These are phyloP conservation scores for Drosophila falleni DNA, from an alignment of 2,888 invertebrate genomes.

Conservation along the genomic window DNA sequence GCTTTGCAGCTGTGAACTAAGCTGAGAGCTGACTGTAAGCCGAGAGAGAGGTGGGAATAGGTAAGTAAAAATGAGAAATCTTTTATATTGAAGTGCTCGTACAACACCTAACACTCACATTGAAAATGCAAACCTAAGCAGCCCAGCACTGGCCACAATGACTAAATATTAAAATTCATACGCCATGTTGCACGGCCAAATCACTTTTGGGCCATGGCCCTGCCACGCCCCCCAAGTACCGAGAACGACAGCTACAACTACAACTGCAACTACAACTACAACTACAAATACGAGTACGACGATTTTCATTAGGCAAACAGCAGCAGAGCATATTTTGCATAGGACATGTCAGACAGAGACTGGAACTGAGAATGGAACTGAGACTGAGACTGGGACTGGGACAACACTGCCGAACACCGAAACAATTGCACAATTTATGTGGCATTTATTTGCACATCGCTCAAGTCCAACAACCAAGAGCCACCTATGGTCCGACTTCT, in stretches of 20 bases:
- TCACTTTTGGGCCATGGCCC: constrained; percentile 52
- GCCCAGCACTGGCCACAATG: constrained; percentile 42
- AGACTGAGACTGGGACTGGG: too few species aligned
- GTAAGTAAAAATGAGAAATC: constrained; percentile 49
- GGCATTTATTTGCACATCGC: constrained; percentile 73
- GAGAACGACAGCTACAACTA: constrained; percentile 31
- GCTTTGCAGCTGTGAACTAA: constrained; percentile 16
- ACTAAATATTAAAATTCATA: constrained; percentile 81
- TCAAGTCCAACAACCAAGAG: constrained; percentile 36
- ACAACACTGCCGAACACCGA: constrained; percentile 26
- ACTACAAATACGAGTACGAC: constrained; percentile 34
- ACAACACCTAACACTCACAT: constrained; percentile 18
- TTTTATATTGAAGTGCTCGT: constrained; percentile 38
- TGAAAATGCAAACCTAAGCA: constrained; percentile 60
- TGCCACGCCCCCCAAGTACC: constrained; percentile 14
- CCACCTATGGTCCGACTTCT: constrained; percentile 9
- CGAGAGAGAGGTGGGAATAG: constrained; percentile 12
- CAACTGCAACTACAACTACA: constrained; percentile 36
- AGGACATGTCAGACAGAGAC: constrained; percentile 23
- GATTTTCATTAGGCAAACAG: constrained; percentile 75
- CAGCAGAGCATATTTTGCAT: constrained; percentile 68
- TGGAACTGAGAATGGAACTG: too few species aligned
- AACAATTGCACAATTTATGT: constrained; percentile 81
- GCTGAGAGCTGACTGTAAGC: constrained; percentile 1
- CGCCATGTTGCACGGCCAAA: constrained; percentile 78